phyloP scores from a whole-genome alignment of 2,888 invertebrate species.

The Melanotus villosus region DNA sequence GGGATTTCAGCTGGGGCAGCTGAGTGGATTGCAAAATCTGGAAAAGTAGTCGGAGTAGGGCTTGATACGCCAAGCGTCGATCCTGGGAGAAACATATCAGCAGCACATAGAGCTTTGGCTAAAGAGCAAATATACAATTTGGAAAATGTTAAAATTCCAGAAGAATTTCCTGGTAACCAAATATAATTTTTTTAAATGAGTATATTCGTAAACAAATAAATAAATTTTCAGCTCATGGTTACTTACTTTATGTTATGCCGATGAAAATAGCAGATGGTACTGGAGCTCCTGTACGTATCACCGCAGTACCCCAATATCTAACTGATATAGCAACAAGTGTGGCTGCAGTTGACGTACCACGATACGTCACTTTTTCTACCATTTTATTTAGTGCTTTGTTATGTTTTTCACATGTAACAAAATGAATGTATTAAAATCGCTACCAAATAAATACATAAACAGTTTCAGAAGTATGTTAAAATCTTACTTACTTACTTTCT shows the following conservation, averaged over 20 bases:
- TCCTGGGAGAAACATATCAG: slow-evolving; percentile 68
- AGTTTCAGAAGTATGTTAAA: too few species aligned
- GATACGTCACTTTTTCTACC: too few species aligned
- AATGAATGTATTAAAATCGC: too few species aligned
- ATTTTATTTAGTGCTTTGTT: too few species aligned
- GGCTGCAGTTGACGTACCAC: too few species aligned
- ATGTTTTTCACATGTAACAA: too few species aligned
- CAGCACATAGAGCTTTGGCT: slow-evolving; percentile 71
- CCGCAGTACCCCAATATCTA: slow-evolving; percentile 64
- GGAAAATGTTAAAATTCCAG: slow-evolving; percentile 74
- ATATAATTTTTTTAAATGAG: too few species aligned
- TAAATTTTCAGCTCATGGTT: slow-evolving; percentile 67
- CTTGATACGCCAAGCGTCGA: slow-evolving; percentile 78
- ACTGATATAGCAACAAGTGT: too few species aligned
- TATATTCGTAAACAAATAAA: too few species aligned
- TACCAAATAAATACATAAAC: too few species aligned
- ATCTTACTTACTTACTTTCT: too few species aligned
- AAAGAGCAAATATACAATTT: slow-evolving; percentile 69
- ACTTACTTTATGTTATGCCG: slow-evolving; percentile 73
- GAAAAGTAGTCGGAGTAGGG: slow-evolving; percentile 76
- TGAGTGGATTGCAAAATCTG: slow-evolving; percentile 72
- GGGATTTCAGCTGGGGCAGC: slow-evolving; percentile 74
- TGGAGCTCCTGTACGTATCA: slow-evolving; percentile 75
- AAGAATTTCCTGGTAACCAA: slow-evolving; percentile 39
- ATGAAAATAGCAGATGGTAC: slow-evolving; percentile 75